Conservation (phyloP, 2,113 vertebrate species). For the Sprattus sprattus region DNA sequence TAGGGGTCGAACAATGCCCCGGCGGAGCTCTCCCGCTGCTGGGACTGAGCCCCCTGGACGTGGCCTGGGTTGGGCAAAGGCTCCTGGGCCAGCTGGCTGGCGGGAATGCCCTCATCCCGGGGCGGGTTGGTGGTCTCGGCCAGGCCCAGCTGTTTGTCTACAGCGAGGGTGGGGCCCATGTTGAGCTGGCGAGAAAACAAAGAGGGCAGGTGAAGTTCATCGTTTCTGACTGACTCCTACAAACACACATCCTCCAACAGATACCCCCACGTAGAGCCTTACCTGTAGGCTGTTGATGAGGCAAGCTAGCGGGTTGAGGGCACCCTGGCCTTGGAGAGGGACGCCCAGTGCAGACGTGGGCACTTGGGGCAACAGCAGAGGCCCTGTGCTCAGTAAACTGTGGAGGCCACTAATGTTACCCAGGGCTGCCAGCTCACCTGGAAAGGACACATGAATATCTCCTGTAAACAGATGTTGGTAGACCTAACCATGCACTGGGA, state of each 20-base stretch:
- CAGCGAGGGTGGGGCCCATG: constrained; percentile 60
- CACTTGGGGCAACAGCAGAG: constrained; percentile 74
- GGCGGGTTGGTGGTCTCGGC: constrained; percentile 60
- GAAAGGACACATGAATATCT: constrained; percentile 24
- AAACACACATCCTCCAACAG: too few relatives aligned
- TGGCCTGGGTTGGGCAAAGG: constrained; percentile 55
- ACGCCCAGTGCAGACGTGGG: constrained; percentile 80
- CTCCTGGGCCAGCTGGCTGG: constrained; percentile 58
- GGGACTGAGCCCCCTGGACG: constrained; percentile 45
- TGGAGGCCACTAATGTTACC: constrained; percentile 64
- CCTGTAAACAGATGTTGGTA: constrained; percentile 3
- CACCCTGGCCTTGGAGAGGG: constrained; percentile 74
- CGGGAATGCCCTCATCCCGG: constrained; percentile 63
- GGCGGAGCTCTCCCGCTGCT: constrained; percentile 51
- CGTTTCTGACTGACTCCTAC: not conserved
- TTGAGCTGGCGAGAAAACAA: constrained; percentile 59
- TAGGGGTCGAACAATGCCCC: constrained; percentile 68
- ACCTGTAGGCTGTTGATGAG: constrained; percentile 69
- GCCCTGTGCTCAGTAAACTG: constrained; percentile 69
- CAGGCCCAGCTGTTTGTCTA: constrained; percentile 66
- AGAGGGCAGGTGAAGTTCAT: not conserved
- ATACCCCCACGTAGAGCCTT: not conserved
- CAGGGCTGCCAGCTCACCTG: constrained; percentile 80
- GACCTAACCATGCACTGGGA: not conserved
- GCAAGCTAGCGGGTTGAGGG: constrained; percentile 64